Evolutionary conservation across 2,888 invertebrate species (phyloP).

Genomic region (Andrena praecox): DNA sequence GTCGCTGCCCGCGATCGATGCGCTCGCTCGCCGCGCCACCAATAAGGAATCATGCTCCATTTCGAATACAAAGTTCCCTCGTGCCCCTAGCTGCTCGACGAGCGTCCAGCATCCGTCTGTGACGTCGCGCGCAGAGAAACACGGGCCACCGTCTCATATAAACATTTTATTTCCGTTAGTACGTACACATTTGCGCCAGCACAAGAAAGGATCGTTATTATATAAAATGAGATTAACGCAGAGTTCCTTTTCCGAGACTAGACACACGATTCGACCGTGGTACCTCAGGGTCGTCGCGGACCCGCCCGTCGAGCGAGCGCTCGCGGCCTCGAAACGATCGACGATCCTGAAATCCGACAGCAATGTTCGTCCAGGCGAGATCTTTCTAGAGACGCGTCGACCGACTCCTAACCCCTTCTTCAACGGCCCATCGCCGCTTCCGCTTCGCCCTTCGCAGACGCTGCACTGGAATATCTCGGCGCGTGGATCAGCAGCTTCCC

Average conservation of each 20-base stretch:
- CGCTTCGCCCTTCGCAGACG: neutral
- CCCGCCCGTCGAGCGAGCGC: slow-evolving; percentile 36
- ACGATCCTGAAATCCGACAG: slow-evolving; percentile 40
- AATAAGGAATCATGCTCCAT: neutral
- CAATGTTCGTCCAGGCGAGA: slow-evolving; percentile 26
- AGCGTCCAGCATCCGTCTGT: neutral
- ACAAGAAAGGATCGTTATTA: slow-evolving; percentile 75
- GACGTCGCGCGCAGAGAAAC: slow-evolving; percentile 11
- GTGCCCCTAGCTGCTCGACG: neutral
- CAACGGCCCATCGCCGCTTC: neutral
- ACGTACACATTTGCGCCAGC: slow-evolving; percentile 82
- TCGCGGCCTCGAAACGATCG: neutral
- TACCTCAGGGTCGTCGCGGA: slow-evolving; percentile 44
- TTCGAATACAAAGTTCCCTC: neutral
- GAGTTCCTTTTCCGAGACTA: slow-evolving; percentile 74
- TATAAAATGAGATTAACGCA: slow-evolving; percentile 72
- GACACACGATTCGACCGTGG: slow-evolving; percentile 59
- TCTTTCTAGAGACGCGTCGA: slow-evolving; percentile 23
- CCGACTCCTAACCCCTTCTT: slow-evolving; percentile 23
- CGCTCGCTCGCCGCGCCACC: neutral
- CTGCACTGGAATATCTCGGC: neutral
- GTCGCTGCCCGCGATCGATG: slow-evolving; percentile 46
- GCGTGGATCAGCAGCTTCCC: neutral
- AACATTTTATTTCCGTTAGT: slow-evolving; percentile 78
- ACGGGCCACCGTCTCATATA: slow-evolving; percentile 56